Evolutionary conservation across 2,113 vertebrate genomes (phyloP), one percentile per base, ranked within the genome.

Genomic region (Oplegnathus fasciatus): DNA sequence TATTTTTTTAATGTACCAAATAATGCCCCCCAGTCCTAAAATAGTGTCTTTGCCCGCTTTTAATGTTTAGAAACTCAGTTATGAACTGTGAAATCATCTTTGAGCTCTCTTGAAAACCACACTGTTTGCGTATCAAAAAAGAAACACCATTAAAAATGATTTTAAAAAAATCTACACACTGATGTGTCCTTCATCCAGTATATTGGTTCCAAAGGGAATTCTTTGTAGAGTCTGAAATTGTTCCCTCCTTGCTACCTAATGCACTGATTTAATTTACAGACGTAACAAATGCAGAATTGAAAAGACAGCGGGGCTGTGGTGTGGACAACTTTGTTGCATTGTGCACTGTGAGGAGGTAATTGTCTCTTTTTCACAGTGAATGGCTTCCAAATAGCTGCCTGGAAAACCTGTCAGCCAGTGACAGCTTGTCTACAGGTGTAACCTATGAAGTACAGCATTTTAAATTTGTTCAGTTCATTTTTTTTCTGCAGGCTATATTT

Each of bases 341-440:
- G 64, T 65, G 34, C 32, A 60, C 37, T 11, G 40, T 75, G 20
- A 81, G n/a, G 67, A 77, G 26, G 26, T 65, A 26, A 75, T 64
- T 70, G 48, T 71, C n/a, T 32, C 37, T 48, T 40, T 75, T 57
- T 70, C 28, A 20, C 14, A 40, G 30, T n/a, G 14, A 83, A 68
- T 42, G n/a, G 30, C 30, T 75, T 85, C 24, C 62, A 74, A 62
- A 48, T 70, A 62, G 46, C 44, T 79, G 70, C 37, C 13, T 55
- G 17, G 50, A 66, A 82, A 77, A 28, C 9, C 64, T 71, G 68
- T 62, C 64, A 69, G 40, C 48, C n/a, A 9, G 17, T 75, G 50
- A 70, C 80, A 72, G 64, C 65, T 54, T 61, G 24, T 86, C 69
- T 71, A 50, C 58, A 71, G 10, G 46, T 78, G 48, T 72, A 64